Evolutionary conservation across 2,888 invertebrate species (phyloP).

Genomic region (Melolontha melolontha): DNA sequence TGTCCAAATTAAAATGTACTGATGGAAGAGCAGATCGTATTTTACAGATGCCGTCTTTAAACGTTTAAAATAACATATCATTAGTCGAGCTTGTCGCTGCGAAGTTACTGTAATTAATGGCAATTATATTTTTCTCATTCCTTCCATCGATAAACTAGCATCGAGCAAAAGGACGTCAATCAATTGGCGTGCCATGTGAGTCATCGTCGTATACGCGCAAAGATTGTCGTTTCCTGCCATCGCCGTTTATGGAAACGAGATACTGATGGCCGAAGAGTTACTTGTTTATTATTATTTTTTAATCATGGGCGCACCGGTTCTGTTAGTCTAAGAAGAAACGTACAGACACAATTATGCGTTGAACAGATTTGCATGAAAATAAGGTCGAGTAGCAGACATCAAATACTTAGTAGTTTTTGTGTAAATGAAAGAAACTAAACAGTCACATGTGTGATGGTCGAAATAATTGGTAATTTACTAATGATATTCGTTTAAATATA

Average conservation of each 20-base stretch:
- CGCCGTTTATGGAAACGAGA: constrained; percentile 39
- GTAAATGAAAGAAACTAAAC: no score
- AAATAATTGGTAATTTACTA: no score
- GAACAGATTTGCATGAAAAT: no score
- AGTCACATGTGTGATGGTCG: no score
- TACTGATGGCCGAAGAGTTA: constrained; percentile 24
- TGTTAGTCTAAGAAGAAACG: no score
- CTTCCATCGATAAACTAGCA: constrained; percentile 1
- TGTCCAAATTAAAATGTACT: no score
- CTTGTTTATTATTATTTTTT: constrained; percentile 9
- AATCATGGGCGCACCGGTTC: no score
- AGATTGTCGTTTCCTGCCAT: constrained; percentile 38
- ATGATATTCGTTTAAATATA: no score
- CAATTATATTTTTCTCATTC: constrained; percentile 36
- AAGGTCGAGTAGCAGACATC: no score
- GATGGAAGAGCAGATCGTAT: no score
- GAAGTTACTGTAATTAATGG: constrained; percentile 28
- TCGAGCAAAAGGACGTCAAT: constrained; percentile 34
- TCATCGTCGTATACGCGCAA: constrained; percentile 27
- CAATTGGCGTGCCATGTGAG: constrained; percentile 30
- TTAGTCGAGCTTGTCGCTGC: constrained; percentile 11
- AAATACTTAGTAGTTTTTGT: no score
- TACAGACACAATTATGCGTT: no score
- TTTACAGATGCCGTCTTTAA: constrained; percentile 9
- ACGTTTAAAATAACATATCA: constrained; percentile 16